phyloP scores from a whole-genome alignment of 2,113 vertebrate species.

The Sorex araneus region DNA sequence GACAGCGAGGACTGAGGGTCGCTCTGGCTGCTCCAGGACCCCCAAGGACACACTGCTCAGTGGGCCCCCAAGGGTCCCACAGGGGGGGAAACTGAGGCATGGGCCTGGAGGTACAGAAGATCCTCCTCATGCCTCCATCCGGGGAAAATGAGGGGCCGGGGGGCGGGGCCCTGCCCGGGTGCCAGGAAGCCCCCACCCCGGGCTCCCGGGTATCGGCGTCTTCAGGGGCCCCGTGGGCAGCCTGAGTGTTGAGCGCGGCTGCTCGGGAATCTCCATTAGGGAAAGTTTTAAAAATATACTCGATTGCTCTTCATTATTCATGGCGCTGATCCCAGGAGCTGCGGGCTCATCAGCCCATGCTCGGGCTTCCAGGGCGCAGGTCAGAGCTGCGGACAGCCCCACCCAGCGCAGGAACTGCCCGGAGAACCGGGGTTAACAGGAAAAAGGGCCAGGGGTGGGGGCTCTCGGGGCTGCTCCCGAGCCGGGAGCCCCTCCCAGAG shows the following conservation, averaged over 20 bases:
- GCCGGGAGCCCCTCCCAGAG: too few relatives aligned
- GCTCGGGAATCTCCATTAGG: slow-evolving; percentile 87
- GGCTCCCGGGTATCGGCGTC: not conserved
- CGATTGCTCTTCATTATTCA: slow-evolving; percentile 89
- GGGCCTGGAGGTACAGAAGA: not conserved
- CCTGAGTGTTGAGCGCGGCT: slow-evolving; percentile 75
- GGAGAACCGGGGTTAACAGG: too few relatives aligned
- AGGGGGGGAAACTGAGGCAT: too few relatives aligned
- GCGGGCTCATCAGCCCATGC: slow-evolving; percentile 78
- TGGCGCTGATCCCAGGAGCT: slow-evolving; percentile 83
- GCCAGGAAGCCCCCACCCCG: not conserved
- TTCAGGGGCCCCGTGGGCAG: slow-evolving; percentile 69
- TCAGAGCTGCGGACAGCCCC: not conserved
- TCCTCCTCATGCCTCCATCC: not conserved
- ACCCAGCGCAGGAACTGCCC: not conserved
- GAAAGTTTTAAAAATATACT: slow-evolving; percentile 89
- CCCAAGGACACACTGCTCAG: not conserved
- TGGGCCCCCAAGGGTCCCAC: too few relatives aligned
- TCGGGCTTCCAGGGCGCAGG: slow-evolving; percentile 68
- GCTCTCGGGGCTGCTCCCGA: too few relatives aligned
- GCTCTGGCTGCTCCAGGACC: not conserved
- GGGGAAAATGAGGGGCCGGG: not conserved
- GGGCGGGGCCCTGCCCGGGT: not conserved
- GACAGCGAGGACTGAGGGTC: not conserved
- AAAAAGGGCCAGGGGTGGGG: too few relatives aligned